A percentile compares a stretch with the other conserved stretches of the same genome.
These are phyloP conservation scores for Lepus townsendii DNA, from an alignment of 2,797 vertebrate species.

Conservation along the genomic window DNA sequence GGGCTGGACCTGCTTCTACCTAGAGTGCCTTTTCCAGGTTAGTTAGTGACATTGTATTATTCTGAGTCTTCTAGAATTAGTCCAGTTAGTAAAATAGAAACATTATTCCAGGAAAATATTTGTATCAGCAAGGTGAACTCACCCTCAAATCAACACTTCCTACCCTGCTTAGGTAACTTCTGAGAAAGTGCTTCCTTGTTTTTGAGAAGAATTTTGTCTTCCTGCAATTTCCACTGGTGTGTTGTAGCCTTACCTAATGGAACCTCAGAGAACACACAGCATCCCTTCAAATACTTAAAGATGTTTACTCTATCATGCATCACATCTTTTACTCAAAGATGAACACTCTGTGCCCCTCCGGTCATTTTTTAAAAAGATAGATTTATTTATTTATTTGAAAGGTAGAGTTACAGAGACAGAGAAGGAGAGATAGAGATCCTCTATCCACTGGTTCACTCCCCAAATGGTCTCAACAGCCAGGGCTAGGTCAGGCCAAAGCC, in stretches of 20 bases:
- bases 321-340: not conserved
- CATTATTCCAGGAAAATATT: conserved; percentile 12
- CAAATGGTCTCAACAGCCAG: too few species aligned
- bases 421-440: too few species aligned
- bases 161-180: not conserved
- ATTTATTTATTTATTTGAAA: too few species aligned
- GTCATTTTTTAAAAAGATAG: not conserved
- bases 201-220: not conserved
- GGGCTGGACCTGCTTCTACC: not conserved
- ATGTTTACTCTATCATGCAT: not conserved
- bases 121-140: not conserved
- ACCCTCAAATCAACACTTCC: not conserved
- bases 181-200: not conserved
- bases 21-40: conserved; percentile 20
- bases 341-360: not conserved
- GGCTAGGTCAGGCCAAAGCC: too few species aligned
- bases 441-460: too few species aligned
- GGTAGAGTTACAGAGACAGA: too few species aligned
- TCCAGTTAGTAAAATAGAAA: not conserved
- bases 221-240: not conserved
- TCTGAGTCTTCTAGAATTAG: conserved; percentile 19
- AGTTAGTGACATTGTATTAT: not conserved
- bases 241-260: not conserved
- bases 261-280: not conserved
- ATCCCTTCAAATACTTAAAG: not conserved